A percentile compares a stretch with the other conserved stretches of the same genome.
Evolutionary conservation across 2,113 vertebrate genomes (phyloP).

Genomic region (Nipponia nippon): DNA sequence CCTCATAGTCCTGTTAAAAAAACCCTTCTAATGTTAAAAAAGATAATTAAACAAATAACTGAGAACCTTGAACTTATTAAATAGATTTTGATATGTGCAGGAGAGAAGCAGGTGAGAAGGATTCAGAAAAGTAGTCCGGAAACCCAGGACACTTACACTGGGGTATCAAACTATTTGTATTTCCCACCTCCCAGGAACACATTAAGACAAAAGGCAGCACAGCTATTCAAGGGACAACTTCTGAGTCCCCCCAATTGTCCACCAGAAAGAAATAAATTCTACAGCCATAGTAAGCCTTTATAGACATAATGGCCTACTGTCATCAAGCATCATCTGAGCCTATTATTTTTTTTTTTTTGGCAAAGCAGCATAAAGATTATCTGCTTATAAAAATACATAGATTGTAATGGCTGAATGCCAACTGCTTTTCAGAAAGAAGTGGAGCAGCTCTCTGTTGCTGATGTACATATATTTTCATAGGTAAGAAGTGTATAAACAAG

Average conservation of each 20-base stretch:
- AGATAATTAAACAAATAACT: not conserved
- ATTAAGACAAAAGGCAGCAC: not conserved
- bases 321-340: not conserved
- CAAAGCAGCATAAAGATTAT: not conserved
- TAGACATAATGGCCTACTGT: not conserved
- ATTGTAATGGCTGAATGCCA: not conserved
- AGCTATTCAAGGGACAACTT: not conserved
- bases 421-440: not conserved
- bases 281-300: not conserved
- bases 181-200: not conserved
- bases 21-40: not conserved
- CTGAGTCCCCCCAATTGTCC: not conserved
- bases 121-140: not conserved
- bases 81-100: not conserved
- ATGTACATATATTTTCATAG: not conserved
- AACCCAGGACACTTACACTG: not conserved
- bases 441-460: not conserved
- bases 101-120: not conserved
- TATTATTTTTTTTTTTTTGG: not conserved
- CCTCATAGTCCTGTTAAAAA: not conserved
- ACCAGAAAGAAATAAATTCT: not conserved
- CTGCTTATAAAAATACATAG: not conserved
- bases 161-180: not conserved
- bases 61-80: not conserved
- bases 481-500: not conserved